Conservation (phyloP, 2,888 invertebrate genomes). For the Eupithecia tripunctaria region DNA sequence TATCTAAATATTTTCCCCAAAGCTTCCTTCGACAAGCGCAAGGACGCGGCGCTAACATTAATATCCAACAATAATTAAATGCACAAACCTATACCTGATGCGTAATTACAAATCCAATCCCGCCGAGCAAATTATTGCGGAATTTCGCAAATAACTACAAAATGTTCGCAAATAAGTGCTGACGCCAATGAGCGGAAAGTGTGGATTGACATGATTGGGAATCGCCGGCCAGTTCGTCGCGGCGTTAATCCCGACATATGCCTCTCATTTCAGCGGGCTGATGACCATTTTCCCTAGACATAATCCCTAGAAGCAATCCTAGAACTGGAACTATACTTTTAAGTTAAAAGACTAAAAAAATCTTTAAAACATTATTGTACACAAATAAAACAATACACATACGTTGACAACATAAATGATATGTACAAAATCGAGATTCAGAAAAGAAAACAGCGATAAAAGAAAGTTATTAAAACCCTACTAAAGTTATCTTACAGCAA, state of each 20-base stretch:
- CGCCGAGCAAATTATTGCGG: background rate
- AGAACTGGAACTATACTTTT: background rate
- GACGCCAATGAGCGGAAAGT: background rate
- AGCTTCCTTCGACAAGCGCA: background rate
- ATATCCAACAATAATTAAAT: background rate
- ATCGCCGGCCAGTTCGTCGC: background rate
- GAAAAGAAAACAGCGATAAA: too few relatives aligned
- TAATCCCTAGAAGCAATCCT: background rate
- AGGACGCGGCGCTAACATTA: background rate
- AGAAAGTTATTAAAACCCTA: too few relatives aligned
- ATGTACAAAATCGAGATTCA: too few relatives aligned
- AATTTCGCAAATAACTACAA: slow-evolving; percentile 5
- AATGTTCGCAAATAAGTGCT: background rate
- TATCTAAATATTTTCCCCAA: background rate
- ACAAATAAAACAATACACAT: too few relatives aligned
- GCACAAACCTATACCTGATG: background rate
- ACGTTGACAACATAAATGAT: too few relatives aligned
- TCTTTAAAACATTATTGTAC: too few relatives aligned
- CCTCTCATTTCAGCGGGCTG: background rate
- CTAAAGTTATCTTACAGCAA: too few relatives aligned
- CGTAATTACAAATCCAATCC: slow-evolving; percentile 1
- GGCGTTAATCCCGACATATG: background rate
- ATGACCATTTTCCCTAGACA: background rate
- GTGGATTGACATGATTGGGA: background rate
- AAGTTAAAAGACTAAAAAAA: too few relatives aligned